phyloP scores from a whole-genome alignment of 2,797 vertebrate genomes.

The Mionectes olivaceus region DNA sequence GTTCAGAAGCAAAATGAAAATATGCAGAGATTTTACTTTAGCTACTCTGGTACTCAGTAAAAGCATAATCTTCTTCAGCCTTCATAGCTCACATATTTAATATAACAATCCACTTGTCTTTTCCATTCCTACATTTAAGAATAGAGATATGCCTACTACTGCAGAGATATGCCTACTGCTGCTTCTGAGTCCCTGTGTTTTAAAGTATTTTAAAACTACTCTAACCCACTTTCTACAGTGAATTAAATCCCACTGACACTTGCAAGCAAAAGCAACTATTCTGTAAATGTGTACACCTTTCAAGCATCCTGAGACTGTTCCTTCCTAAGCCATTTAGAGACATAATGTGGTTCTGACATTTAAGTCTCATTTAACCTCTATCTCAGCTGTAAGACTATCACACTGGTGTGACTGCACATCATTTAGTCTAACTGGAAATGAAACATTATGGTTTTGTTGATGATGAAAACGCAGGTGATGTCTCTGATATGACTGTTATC shows the following conservation, averaged over 20 bases:
- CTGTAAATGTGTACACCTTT: background rate
- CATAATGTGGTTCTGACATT: background rate
- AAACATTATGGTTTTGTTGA: background rate
- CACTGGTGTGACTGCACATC: background rate
- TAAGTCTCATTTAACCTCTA: background rate
- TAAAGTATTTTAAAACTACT: background rate
- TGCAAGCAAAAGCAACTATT: background rate
- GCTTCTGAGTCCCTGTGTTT: background rate
- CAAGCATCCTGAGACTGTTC: background rate
- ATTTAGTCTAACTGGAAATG: background rate
- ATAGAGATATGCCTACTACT: background rate
- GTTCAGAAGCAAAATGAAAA: background rate
- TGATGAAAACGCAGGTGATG: background rate
- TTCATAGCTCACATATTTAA: background rate
- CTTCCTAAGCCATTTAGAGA: background rate
- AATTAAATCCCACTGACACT: background rate
- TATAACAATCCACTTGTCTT: background rate
- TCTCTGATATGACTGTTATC: background rate
- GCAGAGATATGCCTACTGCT: background rate
- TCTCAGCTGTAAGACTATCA: background rate
- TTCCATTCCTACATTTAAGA: background rate
- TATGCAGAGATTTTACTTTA: background rate
- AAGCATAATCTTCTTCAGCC: background rate
- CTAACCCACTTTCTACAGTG: background rate
- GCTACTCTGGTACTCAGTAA: background rate